Evolutionary conservation across 2,797 vertebrate genomes (phyloP).

Genomic region (Champsocephalus gunnari): DNA sequence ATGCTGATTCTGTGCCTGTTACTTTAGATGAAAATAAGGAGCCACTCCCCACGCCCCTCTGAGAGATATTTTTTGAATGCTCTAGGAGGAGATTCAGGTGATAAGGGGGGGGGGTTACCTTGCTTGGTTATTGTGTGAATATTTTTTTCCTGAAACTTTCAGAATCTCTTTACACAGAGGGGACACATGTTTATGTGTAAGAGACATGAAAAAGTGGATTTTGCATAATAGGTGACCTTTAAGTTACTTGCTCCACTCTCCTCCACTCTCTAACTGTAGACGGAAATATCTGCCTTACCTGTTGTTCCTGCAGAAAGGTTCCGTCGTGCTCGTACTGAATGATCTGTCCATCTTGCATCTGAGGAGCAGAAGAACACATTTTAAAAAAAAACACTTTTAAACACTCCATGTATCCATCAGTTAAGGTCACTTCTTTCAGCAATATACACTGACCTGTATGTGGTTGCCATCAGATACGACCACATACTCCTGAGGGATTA

Average conservation of each 20-base stretch:
- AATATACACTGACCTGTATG: slow-evolving; percentile 89
- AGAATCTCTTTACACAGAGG: too few relatives aligned
- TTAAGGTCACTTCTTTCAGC: not conserved
- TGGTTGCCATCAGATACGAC: slow-evolving; percentile 96
- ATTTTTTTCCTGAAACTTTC: too few relatives aligned
- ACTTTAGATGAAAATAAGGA: too few relatives aligned
- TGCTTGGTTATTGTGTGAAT: too few relatives aligned
- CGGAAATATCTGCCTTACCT: slow-evolving; percentile 81
- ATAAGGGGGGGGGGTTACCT: too few relatives aligned
- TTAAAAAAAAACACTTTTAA: not conserved
- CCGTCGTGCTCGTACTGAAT: slow-evolving; percentile 95
- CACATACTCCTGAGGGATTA: slow-evolving; percentile 96
- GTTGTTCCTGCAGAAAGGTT: slow-evolving; percentile 91
- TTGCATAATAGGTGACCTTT: too few relatives aligned
- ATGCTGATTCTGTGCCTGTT: too few relatives aligned
- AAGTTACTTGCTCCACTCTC: not conserved
- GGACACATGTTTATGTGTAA: too few relatives aligned
- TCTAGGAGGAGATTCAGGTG: too few relatives aligned
- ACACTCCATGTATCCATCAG: not conserved
- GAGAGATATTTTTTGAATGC: too few relatives aligned
- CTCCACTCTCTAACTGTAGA: not conserved
- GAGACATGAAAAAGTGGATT: too few relatives aligned
- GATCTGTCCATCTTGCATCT: slow-evolving; percentile 97
- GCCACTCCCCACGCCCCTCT: too few relatives aligned
- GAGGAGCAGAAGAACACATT: slow-evolving; percentile 2